A percentile compares a stretch with the other conserved stretches of the same genome.
Conservation (phyloP, 2,888 invertebrate species). For the Drosophila vallismaia region DNA sequence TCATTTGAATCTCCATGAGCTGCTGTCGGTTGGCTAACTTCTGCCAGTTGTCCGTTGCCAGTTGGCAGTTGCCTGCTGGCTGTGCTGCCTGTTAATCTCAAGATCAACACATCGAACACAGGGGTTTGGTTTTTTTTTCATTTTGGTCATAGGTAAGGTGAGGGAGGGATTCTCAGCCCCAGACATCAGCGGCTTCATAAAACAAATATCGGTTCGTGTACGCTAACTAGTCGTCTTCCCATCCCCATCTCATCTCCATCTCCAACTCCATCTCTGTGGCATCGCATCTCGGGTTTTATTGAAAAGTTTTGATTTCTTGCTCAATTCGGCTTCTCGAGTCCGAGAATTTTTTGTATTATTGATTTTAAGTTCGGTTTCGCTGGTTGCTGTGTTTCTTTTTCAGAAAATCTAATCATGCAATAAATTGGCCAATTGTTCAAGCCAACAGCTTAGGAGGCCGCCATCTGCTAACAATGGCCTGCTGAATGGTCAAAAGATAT, state of each 20-base stretch:
- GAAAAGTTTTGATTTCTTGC: conserved; percentile 59
- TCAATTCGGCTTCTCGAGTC: conserved; percentile 59
- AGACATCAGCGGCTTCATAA: conserved; percentile 73
- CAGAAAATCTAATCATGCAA: conserved; percentile 74
- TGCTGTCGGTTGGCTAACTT: conserved; percentile 32
- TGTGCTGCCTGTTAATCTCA: conserved; percentile 70
- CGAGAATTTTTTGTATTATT: conserved; percentile 65
- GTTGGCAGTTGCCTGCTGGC: conserved; percentile 38
- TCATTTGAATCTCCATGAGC: conserved; percentile 77
- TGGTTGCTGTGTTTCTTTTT: conserved; percentile 46
- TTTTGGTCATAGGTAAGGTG: conserved; percentile 1
- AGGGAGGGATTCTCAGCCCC: conserved; percentile 3
- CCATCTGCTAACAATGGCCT: conserved; percentile 35
- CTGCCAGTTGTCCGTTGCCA: conserved; percentile 10
- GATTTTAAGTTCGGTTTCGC: conserved; percentile 49
- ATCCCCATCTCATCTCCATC: conserved; percentile 31
- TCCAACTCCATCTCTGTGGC: conserved; percentile 21
- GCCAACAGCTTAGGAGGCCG: conserved; percentile 40
- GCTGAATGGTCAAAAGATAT: conserved; percentile 32
- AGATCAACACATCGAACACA: conserved; percentile 76
- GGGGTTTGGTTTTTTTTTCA: conserved; percentile 26
- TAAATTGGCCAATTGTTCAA: conserved; percentile 80
- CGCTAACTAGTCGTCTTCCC: conserved; percentile 66
- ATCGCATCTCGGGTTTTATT: conserved; percentile 26
- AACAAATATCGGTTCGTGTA: conserved; percentile 72